phyloP scores from a whole-genome alignment of 2,797 vertebrate genomes.

The Aselliscus stoliczkanus region DNA sequence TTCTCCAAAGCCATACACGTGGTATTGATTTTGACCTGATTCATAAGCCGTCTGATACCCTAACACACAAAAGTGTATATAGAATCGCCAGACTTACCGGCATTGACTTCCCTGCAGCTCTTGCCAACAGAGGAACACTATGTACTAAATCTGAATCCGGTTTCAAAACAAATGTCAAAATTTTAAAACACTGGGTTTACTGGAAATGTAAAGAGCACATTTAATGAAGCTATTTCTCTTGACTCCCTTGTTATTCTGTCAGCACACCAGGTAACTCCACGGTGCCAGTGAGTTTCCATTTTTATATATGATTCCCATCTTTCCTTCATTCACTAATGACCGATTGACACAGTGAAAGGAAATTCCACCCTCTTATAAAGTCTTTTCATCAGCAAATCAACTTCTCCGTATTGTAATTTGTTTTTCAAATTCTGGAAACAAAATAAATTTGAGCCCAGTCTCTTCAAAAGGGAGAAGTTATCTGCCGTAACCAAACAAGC shows the following conservation, averaged over 20 bases:
- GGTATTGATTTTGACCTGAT: constrained; percentile 73
- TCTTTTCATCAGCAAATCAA: background rate
- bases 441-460: background rate
- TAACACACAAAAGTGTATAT: constrained; percentile 38
- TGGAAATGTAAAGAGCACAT: constrained; percentile 57
- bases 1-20: constrained; percentile 53
- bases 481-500: background rate
- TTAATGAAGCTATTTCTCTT: constrained; percentile 48
- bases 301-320: background rate
- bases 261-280: background rate
- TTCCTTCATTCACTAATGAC: background rate
- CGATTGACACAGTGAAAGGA: background rate
- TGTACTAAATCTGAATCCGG: constrained; percentile 71
- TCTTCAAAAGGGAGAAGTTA: background rate
- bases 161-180: constrained; percentile 75
- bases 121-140: constrained; percentile 66
- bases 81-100: constrained; percentile 59
- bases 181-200: constrained; percentile 54
- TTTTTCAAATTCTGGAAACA: constrained; percentile 7
- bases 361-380: background rate
- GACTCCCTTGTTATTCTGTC: constrained; percentile 51
- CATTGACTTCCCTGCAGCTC: constrained; percentile 53
- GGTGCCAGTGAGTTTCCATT: constrained; percentile 3
- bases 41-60: constrained; percentile 65
- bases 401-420: constrained; percentile 17